phyloP scores from a whole-genome alignment of 2,113 vertebrate species.

The Axis porcinus region DNA sequence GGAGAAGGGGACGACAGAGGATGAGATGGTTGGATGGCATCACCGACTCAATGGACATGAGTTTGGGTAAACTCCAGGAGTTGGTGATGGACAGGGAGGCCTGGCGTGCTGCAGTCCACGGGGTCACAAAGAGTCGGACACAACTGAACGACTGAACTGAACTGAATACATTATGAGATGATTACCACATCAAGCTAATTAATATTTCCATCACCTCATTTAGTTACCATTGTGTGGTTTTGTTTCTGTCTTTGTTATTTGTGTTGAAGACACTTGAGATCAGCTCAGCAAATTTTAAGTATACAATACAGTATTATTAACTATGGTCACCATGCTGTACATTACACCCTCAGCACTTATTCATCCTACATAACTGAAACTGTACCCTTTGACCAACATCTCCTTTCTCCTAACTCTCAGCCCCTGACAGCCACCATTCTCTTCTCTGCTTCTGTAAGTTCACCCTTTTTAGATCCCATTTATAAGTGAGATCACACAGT shows the following conservation, averaged over 20 bases:
- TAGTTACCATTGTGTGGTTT: not conserved
- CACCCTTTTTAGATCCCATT: not conserved
- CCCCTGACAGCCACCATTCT: not conserved
- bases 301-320: not conserved
- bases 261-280: not conserved
- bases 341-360: not conserved
- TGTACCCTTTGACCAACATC: not conserved
- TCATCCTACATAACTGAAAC: not conserved
- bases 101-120: not conserved
- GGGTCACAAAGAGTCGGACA: not conserved
- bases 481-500: not conserved
- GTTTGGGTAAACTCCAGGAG: fast-evolving
- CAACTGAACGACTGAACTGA: fast-evolving
- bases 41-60: not conserved
- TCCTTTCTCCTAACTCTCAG: not conserved
- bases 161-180: not conserved
- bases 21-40: not conserved
- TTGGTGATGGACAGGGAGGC: not conserved
- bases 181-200: not conserved
- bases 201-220: not conserved
- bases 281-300: not conserved
- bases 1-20: not conserved
- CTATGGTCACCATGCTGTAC: not conserved
- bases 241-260: not conserved
- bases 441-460: not conserved